Percentiles rank a stretch among this genome's conserved stretches.
These are phyloP conservation scores for Acleris laterana DNA, from an alignment of 2,888 invertebrate species.

Conservation along the genomic window DNA sequence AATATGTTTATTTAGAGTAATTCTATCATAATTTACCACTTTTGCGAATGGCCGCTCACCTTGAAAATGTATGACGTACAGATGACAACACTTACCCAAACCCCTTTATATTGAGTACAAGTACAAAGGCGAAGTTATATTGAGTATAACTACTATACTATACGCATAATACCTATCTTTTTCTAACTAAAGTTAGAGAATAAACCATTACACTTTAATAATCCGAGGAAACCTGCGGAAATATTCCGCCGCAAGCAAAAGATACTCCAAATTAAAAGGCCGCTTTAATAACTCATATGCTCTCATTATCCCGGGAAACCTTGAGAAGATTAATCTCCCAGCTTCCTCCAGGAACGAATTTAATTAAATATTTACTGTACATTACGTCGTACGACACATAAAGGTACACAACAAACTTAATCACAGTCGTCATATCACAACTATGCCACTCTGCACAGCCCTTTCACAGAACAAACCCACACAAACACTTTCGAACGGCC, in stretches of 20 bases:
- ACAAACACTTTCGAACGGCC: background rate
- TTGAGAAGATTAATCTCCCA: background rate
- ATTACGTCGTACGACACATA: conserved; percentile 20
- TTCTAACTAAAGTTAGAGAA: no score
- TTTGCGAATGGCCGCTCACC: no score
- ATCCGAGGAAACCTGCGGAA: no score
- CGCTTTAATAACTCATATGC: background rate
- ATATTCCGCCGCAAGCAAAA: background rate
- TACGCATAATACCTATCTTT: no score
- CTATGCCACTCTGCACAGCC: conserved; percentile 24
- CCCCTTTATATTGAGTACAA: no score
- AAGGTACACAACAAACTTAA: conserved; percentile 24
- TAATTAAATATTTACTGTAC: conserved; percentile 34
- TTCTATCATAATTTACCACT: no score
- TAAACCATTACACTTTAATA: no score
- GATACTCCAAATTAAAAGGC: background rate
- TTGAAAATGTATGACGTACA: no score
- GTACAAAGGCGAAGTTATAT: no score
- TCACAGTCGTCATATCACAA: conserved; percentile 31
- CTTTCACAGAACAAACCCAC: conserved; percentile 7
- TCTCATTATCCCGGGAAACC: background rate
- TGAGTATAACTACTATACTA: no score
- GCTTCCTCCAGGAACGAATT: conserved; percentile 13
- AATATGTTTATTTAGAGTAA: no score
- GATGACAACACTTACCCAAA: no score